phyloP scores from a whole-genome alignment of 2,888 invertebrate genomes.

The Acrobasis suavella region DNA sequence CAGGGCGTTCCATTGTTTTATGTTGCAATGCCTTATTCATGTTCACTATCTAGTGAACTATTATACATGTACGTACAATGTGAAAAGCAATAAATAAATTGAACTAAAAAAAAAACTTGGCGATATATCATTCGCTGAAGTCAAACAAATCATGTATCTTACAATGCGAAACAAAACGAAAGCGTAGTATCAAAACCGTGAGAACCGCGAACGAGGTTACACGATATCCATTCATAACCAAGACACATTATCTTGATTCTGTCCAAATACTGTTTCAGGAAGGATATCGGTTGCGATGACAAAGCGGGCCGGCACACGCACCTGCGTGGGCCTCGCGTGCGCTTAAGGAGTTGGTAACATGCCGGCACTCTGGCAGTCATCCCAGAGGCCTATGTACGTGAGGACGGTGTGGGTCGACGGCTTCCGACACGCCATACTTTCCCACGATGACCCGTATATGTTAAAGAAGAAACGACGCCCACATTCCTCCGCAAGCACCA shows the following conservation, averaged over 20 bases:
- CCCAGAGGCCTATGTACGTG: constrained; percentile 83
- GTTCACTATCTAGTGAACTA: no score
- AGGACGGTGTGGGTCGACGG: constrained; percentile 88
- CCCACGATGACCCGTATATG: constrained; percentile 83
- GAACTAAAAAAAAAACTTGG: background rate
- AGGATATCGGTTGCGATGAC: constrained; percentile 61
- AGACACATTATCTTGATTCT: constrained; percentile 14
- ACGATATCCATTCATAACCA: constrained; percentile 19
- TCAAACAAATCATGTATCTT: background rate
- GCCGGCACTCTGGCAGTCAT: constrained; percentile 84
- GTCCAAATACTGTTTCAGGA: constrained; percentile 28
- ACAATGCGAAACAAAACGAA: background rate
- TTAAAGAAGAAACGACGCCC: constrained; percentile 56
- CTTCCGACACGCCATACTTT: constrained; percentile 86
- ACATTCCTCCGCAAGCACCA: constrained; percentile 59
- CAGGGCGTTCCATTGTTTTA: no score
- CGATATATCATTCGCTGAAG: background rate
- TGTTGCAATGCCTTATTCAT: no score
- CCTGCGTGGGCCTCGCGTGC: constrained; percentile 40
- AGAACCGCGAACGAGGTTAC: constrained; percentile 14
- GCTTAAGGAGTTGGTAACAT: constrained; percentile 58
- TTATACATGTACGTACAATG: no score
- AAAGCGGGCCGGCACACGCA: constrained; percentile 47
- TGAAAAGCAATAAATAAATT: background rate
- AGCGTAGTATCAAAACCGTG: background rate